These are phyloP conservation scores for Amiota communis DNA, from an alignment of 2,888 invertebrate species.

Conservation along the genomic window DNA sequence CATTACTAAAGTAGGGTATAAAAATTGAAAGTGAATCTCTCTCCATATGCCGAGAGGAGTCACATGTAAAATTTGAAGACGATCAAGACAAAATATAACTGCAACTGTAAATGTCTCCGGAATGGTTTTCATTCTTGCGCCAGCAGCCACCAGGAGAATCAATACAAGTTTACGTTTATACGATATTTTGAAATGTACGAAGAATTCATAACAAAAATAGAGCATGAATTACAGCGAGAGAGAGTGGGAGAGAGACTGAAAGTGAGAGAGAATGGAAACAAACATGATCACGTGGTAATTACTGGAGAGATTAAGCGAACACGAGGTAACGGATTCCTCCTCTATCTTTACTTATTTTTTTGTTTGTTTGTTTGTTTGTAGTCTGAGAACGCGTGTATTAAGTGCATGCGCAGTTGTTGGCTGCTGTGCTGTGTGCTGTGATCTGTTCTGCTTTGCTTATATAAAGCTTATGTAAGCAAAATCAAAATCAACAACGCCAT, in stretches of 20 bases:
- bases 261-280: neutral
- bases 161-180: too few relatives aligned
- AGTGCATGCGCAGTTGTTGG: conserved; percentile 1
- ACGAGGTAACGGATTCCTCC: conserved; percentile 2
- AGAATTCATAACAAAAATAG: neutral
- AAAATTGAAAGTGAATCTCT: too few relatives aligned
- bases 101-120: neutral
- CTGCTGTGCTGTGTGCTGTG: conserved; percentile 9
- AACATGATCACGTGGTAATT: conserved; percentile 5
- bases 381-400: neutral
- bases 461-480: conserved; percentile 65
- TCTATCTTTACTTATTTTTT: too few relatives aligned
- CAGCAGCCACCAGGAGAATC: too few relatives aligned
- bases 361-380: too few relatives aligned
- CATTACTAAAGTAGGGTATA: too few relatives aligned
- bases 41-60: neutral
- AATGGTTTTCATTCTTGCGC: too few relatives aligned
- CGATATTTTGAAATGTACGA: too few relatives aligned
- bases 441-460: conserved; percentile 47
- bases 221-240: neutral
- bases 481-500: neutral
- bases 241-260: neutral
- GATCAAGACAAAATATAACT: neutral
- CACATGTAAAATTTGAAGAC: neutral
- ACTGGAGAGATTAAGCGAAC: neutral